Base-by-base conservation (phyloP, 2,113 vertebrate species). In the Eretmodus cyanostictus region DNA sequence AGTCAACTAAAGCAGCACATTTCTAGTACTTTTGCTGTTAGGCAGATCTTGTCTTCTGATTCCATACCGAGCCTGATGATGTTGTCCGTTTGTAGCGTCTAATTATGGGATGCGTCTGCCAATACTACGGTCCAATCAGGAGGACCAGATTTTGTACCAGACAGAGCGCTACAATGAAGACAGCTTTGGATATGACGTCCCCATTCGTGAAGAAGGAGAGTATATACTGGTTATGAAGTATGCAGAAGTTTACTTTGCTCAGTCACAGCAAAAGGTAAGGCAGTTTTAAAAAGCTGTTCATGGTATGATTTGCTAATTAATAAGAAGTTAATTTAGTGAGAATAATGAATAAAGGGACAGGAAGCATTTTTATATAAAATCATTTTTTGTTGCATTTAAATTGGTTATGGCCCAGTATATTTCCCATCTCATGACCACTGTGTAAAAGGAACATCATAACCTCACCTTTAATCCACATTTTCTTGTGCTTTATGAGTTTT, bases 91-190 rank as follows among this genome's bases (percentile, higher is more conserved):
- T 78, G 1, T 79, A 99, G 99, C 98, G 12, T 99, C 99, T 40
- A 98, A 99, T 96, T 99, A 99, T 5, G 99, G 99, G 11, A 95
- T 99, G 96, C 98, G 99, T 27, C 95, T 99, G 91, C 98, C 99
- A 1, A 99, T 99, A 89, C 94, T 99, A 87, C 97, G 99, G 42
- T 98, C 98, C 92, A 99, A 96, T 19, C 97, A 97, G 0, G 98
- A 99, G 47, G 99, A 99, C 93, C 99, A 99, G 96, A 95, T 99
- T 80, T 97, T 99, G 4, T 99, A 99, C 93, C 99, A 99, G 94
- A 99, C 99, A 0, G 99, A 99, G 91, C 97, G 99, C 73, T 99
- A 99, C 95, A 99, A 98, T 0, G 99, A 99, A 93, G 98, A 99
- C 91, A 99, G 97, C 7, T 99, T 99, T 87, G 98, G 98, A 82